Evolutionary conservation across 1,140 invertebrate genomes (phyloP), one percentile per base, ranked within the genome.

Genomic region (Diploscapter pachys): DNA sequence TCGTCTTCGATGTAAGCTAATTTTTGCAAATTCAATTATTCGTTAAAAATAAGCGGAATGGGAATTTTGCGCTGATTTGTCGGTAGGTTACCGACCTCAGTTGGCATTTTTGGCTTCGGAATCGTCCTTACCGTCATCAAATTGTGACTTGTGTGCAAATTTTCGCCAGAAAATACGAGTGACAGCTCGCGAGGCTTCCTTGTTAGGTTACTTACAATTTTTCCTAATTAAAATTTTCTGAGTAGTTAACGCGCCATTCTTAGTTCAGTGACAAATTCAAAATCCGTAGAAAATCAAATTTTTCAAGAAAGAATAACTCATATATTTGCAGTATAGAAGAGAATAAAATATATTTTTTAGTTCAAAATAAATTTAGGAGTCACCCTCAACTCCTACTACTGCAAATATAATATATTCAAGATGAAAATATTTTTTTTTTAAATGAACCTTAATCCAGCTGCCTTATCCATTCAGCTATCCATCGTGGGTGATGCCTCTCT

Each of bases 271-370:
- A 31, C 9, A 59, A 59, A 31, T 59, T 11, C 57, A 59, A 59
- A 59, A 59, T 31, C 9, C 57, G 57, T 59, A 59, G 31, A 59
- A 59, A 59, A 31, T 59, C 57, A 59, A 59, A 59, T 31, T 59
- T 59, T 59, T 11, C 9, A 59, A 31, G 31, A 59, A 59, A 2
- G 57, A 59, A 31, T 11, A 59, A 31, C 9, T 11, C 31, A 11
- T 31, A 59, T 59, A 11, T 59, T 59, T 59, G 31, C 31, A 11
- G 9, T 11, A 59, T 59, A 59, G 31, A 59, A 59, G 9, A 31
- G 31, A 11, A 31, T 59, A 59, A 59, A 11, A 11, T 11, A 31
- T 11, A 59, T 59, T 31, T 31, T 59, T 11, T 59, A 11, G 1
- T 11, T 59, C 31, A 11, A 11, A 59, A 59, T 59, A 31, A 59